Base-by-base conservation (phyloP, 2,888 invertebrate species). In the Mimachlamys varia region DNA sequence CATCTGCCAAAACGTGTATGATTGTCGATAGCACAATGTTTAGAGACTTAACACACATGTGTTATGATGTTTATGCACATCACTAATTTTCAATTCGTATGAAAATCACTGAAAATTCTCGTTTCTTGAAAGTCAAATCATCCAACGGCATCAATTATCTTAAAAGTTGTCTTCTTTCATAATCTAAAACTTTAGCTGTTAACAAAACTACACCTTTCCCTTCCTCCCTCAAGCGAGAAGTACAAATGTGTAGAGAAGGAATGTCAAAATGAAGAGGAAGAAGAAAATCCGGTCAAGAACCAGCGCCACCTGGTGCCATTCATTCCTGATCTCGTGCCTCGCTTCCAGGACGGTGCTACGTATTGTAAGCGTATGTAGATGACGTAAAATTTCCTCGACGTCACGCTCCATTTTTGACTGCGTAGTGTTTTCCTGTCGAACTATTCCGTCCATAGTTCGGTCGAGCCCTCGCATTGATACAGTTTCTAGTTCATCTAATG, bases 201-300 rank as follows among this genome's bases (percentile, higher is more conserved):
- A 10, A 19, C 62, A 62, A 4, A 2, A 19, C 62, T n/a, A 22
- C 22, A n/a, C 7, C 0, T n/a, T 62, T 76, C 33, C 12, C 22
- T 76, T 76, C 33, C 22, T 38, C 50, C 37, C 58, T 92, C 90
- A 95, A 49, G 93, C 94, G 88, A 95, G 91, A 15, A 95, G 90
- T 38, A 94, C 93, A 92, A 95, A 94, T 15, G 94, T 95, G 89
- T 94, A 95, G 88, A 96, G 92, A 50, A 95, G 93, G 90, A 95
- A 95, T 87, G 94, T 92, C 58, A 95, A 76, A 44, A 93, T 88
- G 91, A 96, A 96, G 17, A 96, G 89, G 89, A 95, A 93, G 88
- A 95, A 95, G 90, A 96, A 91, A 13, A 96, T 92, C 62, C 96
- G 92, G 92, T 96, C 96, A 49, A 96, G 90, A 19, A 97, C 97